Evolutionary conservation across 2,797 vertebrate genomes (phyloP).

Genomic region (Channa striata): DNA sequence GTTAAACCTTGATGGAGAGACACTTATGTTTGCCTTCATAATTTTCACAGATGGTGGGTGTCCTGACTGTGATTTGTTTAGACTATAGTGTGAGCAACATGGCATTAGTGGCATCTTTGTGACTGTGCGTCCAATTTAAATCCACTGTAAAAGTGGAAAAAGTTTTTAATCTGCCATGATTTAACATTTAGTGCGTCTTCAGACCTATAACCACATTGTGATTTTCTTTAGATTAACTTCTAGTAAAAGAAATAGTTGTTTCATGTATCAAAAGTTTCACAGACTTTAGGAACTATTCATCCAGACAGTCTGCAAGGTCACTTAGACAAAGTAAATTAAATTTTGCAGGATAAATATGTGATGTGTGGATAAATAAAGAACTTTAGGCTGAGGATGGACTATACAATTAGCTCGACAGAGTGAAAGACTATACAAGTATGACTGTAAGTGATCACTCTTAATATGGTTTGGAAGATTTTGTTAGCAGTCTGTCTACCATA

Average conservation of each 20-base stretch:
- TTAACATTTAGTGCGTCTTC: conserved; percentile 30
- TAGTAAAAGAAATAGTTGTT: conserved; percentile 11
- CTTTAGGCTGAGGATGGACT: conserved; percentile 18
- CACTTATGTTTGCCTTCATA: conserved; percentile 35
- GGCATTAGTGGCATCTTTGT: neutral
- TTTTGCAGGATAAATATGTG: conserved; percentile 41
- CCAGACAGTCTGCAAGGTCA: conserved; percentile 47
- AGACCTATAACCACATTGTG: neutral
- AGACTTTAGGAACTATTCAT: conserved; percentile 31
- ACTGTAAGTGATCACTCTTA: conserved; percentile 46
- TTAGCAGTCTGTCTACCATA: conserved; percentile 7
- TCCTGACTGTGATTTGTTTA: conserved; percentile 6
- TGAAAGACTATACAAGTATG: conserved; percentile 20
- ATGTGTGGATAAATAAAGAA: conserved; percentile 14
- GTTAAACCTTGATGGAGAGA: conserved; percentile 44
- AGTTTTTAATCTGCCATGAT: conserved; percentile 28
- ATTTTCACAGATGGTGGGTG: conserved; percentile 31
- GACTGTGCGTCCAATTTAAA: conserved; percentile 7
- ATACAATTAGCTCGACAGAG: conserved; percentile 25
- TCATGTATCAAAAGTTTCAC: conserved; percentile 18
- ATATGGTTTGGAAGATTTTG: conserved; percentile 30
- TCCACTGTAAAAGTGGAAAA: conserved; percentile 12
- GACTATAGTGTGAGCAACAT: conserved; percentile 16
- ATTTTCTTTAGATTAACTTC: neutral
- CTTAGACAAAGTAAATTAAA: conserved; percentile 44